These are phyloP conservation scores for Arctopsyche grandis DNA, from an alignment of 1,140 invertebrate species.

Conservation along the genomic window DNA sequence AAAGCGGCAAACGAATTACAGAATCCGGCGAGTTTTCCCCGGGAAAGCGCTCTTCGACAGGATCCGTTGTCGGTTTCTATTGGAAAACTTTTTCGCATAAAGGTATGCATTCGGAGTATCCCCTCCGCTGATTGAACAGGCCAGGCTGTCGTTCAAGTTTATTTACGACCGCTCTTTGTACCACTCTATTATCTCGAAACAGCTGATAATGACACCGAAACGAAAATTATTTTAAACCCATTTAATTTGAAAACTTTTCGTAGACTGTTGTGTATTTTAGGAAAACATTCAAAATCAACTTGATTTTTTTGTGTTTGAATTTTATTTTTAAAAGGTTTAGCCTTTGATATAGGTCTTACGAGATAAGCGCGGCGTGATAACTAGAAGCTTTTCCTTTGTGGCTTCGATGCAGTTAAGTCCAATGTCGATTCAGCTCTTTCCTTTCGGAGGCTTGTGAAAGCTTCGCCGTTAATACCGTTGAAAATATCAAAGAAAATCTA, in stretches of 20 bases:
- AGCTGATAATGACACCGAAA: neutral
- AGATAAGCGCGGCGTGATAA: constrained; percentile 23
- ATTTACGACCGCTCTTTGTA: constrained; percentile 38
- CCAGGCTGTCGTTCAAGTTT: constrained; percentile 39
- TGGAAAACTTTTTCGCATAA: constrained; percentile 53
- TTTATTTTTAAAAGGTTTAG: constrained; percentile 6
- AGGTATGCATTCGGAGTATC: constrained; percentile 52
- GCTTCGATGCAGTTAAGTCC: constrained; percentile 16
- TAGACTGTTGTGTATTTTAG: no score
- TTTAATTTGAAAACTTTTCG: no score
- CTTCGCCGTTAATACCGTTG: neutral
- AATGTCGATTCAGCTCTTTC: constrained; percentile 24
- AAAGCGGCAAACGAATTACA: constrained; percentile 49
- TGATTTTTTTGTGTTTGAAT: neutral
- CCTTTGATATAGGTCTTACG: constrained; percentile 22
- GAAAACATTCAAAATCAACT: no score
- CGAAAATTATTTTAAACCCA: neutral
- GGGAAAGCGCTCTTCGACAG: constrained; percentile 13
- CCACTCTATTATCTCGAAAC: constrained; percentile 3
- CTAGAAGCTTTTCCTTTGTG: constrained; percentile 25
- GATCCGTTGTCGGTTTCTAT: constrained; percentile 46
- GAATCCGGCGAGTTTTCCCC: constrained; percentile 42
- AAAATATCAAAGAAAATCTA: constrained; percentile 8
- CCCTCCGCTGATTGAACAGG: constrained; percentile 47
- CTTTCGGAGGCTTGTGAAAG: neutral